A percentile compares a stretch with the other conserved stretches of the same genome.
phyloP scores from a whole-genome alignment of 2,888 invertebrate species.

The Cosmia trapezina region DNA sequence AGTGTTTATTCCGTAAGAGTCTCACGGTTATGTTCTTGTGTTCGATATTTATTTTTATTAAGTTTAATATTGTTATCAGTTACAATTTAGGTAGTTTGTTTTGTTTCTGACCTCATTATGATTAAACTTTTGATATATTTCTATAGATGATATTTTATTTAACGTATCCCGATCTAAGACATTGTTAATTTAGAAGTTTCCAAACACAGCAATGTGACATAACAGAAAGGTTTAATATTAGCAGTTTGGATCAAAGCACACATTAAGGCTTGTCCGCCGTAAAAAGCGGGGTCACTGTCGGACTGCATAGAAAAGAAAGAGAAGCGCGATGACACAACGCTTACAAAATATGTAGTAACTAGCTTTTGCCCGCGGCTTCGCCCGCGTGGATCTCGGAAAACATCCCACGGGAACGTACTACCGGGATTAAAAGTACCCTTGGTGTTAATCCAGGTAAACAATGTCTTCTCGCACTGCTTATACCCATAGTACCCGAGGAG shows the following conservation, averaged over 20 bases:
- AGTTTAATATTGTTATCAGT: background rate
- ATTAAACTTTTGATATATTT: slow-evolving; percentile 20
- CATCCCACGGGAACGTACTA: no score
- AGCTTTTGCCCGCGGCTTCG: no score
- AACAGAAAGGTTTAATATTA: background rate
- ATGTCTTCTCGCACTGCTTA: no score
- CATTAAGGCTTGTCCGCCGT: no score
- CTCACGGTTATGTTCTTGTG: background rate
- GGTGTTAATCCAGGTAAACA: no score
- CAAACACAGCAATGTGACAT: background rate
- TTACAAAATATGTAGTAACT: no score
- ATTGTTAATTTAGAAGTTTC: background rate
- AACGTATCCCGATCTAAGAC: background rate
- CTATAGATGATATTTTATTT: slow-evolving; percentile 12
- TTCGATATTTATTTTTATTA: slow-evolving; percentile 16
- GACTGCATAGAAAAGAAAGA: no score
- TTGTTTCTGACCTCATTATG: slow-evolving; percentile 24
- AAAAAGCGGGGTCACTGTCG: no score
- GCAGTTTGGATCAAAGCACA: background rate
- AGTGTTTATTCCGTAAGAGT: slow-evolving; percentile 24
- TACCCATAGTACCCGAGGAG: no score
- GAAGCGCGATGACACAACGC: no score
- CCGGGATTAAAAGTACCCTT: no score
- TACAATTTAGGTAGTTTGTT: background rate
- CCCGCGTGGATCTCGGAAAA: no score